Percentiles rank a stretch among this genome's conserved stretches.
Conservation (phyloP, 2,888 invertebrate species). For the Auanema sp. region DNA sequence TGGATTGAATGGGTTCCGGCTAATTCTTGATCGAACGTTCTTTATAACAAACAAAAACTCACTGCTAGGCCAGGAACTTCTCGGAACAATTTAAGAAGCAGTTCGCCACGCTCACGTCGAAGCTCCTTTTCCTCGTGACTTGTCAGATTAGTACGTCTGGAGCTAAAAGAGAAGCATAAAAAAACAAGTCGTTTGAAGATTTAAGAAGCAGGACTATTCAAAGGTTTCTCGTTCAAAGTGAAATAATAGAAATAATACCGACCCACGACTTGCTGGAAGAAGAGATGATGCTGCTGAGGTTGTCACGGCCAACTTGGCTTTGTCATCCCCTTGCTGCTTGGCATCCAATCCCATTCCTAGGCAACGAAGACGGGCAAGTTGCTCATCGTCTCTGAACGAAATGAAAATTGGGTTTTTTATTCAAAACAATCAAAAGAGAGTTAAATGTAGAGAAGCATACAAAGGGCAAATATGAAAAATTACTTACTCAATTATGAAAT, state of each 20-base stretch:
- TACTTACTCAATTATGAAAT: not conserved
- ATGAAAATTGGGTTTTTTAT: not conserved
- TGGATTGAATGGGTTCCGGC: no score
- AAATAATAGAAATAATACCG: no score
- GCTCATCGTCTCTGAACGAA: constrained; percentile 10
- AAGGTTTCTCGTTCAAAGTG: not conserved
- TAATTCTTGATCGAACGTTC: not conserved
- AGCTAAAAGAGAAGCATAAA: not conserved
- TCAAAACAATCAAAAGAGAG: not conserved
- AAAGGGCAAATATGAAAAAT: not conserved
- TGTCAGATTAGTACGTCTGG: constrained; percentile 1
- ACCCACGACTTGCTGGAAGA: no score
- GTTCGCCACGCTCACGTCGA: constrained; percentile 20
- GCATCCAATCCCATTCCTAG: constrained; percentile 13
- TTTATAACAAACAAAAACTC: constrained; percentile 1
- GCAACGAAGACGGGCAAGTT: constrained; percentile 18
- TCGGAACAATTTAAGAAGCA: constrained; percentile 19
- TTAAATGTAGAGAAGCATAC: constrained; percentile 1
- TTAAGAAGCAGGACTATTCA: not conserved
- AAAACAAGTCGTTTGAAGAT: not conserved
- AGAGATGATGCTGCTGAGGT: no score
- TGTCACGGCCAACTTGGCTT: not conserved
- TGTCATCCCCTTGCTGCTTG: constrained; percentile 6
- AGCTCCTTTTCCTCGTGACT: constrained; percentile 24
- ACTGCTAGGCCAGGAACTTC: constrained; percentile 19